Evolutionary conservation across 2,888 invertebrate species (phyloP), one percentile per base, ranked within the genome.

Genomic region (Chloromyia formosa): DNA sequence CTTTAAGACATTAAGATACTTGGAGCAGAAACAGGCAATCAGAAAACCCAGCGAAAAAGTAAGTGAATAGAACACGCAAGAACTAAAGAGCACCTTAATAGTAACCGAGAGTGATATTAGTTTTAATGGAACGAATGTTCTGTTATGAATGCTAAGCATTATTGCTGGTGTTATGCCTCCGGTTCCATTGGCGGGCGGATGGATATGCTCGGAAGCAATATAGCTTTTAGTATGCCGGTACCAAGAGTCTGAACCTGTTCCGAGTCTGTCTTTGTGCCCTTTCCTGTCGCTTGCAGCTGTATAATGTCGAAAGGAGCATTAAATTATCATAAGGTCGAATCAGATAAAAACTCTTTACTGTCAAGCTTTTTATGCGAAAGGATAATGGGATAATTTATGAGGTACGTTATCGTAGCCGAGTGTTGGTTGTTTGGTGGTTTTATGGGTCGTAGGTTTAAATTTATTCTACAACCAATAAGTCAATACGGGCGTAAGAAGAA

Each of bases 81-180:
- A 66, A 49, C 66, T 66, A 49, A 66, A 23, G 18, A 35, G 49
- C 23, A 49, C 71, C 71, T 71, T 71, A 58, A 71, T 71, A 71
- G 71, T 71, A 71, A 56, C 58, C 71, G 16, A 71, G 71, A 71
- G 71, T 71, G 71, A 71, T 71, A 71, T 53, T 71, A 71, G 71
- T 71, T 71, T 71, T 71, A 71, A 71, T 71, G 71, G 58, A 56
- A 42, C 71, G 58, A 71, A 71, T 58, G 71, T 71, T 56, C 71
- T 71, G 71, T 56, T 71, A 56, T 71, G 71, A 71, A 71, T 58
- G 71, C 71, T 71, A 71, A 71, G 49, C 56, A 71, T 49, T 66
- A 49, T 66, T 66, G 66, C 49, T 18, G 20, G 66, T 66, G 18
- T 49, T 66, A 49, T 66, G 45, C 49, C 12, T 20, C 16, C 20